Conservation (phyloP, 2,797 vertebrate genomes). For the Valencia hispanica region DNA sequence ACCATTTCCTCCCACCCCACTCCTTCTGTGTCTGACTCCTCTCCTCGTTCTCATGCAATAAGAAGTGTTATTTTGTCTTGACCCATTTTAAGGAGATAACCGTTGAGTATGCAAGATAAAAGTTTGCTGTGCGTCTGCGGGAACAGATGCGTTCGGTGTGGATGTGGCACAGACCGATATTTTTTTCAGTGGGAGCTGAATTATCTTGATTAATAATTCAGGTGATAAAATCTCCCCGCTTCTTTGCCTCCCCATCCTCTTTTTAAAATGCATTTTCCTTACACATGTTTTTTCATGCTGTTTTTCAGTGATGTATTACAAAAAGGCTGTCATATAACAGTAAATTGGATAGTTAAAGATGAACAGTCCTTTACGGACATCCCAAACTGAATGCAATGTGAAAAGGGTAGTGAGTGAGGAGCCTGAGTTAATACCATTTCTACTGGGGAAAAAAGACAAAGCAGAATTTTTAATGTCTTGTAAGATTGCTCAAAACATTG, state of each 20-base stretch:
- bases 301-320: constrained; percentile 6
- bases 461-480: neutral
- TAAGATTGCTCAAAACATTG: constrained; percentile 10
- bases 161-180: constrained; percentile 45
- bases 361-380: constrained; percentile 10
- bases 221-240: constrained; percentile 46
- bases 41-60: constrained; percentile 47
- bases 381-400: constrained; percentile 8
- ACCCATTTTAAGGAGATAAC: constrained; percentile 71
- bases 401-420: neutral
- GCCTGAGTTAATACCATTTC: neutral
- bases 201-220: constrained; percentile 78
- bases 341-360: neutral
- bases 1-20: neutral
- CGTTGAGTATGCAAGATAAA: constrained; percentile 59
- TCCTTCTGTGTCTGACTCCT: constrained; percentile 38
- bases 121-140: constrained; percentile 34
- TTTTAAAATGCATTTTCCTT: constrained; percentile 20
- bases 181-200: constrained; percentile 64
- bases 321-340: constrained; percentile 10
- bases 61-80: constrained; percentile 64
- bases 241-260: constrained; percentile 22
- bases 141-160: constrained; percentile 34
- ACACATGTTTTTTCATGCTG: constrained; percentile 1
- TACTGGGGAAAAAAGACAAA: neutral